A percentile compares a stretch with the other conserved stretches of the same genome.
Conservation (phyloP, 2,797 vertebrate genomes). For the Petrocephalus schoutedeni region DNA sequence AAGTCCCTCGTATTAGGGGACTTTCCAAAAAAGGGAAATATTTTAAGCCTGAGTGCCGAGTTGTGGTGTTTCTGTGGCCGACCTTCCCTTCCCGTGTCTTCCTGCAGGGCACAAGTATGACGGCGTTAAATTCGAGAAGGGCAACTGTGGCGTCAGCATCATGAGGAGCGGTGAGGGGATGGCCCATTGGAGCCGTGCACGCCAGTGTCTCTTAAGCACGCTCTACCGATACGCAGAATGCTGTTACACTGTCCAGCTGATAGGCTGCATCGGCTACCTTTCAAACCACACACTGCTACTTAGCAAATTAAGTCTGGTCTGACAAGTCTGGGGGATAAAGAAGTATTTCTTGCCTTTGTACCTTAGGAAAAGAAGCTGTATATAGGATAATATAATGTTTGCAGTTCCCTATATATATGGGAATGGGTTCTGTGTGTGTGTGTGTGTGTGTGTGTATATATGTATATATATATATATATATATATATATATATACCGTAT, state of each 20-base stretch:
- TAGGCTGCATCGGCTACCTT: not conserved
- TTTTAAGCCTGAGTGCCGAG: not conserved
- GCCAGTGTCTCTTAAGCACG: not conserved
- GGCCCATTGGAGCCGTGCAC: not conserved
- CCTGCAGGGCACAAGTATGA: constrained; percentile 86
- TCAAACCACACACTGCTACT: not conserved
- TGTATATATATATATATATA: too few relatives aligned
- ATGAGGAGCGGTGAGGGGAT: constrained; percentile 83
- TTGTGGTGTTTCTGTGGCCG: constrained; percentile 19
- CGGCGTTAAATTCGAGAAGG: constrained; percentile 88
- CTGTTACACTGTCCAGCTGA: not conserved
- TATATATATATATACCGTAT: too few relatives aligned
- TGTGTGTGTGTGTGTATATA: too few relatives aligned
- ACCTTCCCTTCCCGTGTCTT: constrained; percentile 12
- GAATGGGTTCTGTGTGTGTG: not conserved
- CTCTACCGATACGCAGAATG: not conserved
- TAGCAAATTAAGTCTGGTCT: not conserved
- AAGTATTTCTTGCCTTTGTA: not conserved
- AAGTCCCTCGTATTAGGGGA: constrained; percentile 21
- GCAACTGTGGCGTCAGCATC: constrained; percentile 93
- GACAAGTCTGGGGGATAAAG: not conserved
- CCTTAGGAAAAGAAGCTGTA: not conserved
- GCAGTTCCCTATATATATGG: not conserved
- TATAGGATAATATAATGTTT: not conserved
- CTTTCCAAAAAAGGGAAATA: not conserved